Evolutionary conservation across 2,888 invertebrate genomes (phyloP).

Genomic region (Acrocyrtus sp.): DNA sequence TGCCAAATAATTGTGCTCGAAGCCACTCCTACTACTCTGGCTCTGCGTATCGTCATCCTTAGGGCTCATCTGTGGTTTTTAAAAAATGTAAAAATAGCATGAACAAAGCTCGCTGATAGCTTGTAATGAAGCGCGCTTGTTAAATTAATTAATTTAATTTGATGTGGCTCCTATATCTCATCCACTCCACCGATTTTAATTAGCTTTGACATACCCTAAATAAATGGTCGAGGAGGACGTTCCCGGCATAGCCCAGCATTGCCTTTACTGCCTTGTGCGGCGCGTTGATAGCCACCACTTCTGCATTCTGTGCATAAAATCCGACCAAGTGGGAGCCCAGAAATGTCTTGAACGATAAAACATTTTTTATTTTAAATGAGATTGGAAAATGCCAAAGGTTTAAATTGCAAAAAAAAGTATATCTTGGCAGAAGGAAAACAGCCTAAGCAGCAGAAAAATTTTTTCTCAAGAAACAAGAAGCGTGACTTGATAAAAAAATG

Average conservation of each 20-base stretch:
- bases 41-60: slow-evolving; percentile 59
- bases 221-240: slow-evolving; percentile 61
- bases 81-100: neutral
- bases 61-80: slow-evolving; percentile 62
- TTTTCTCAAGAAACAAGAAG: neutral
- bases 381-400: neutral
- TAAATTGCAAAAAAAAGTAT: neutral
- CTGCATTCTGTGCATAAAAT: slow-evolving; percentile 62
- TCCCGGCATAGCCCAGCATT: slow-evolving; percentile 63
- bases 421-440: neutral
- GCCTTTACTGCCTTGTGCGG: slow-evolving; percentile 61
- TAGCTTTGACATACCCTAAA: slow-evolving; percentile 56
- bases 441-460: neutral
- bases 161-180: neutral
- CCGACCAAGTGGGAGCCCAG: slow-evolving; percentile 47
- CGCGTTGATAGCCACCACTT: slow-evolving; percentile 58
- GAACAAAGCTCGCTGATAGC: neutral
- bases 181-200: neutral
- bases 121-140: neutral
- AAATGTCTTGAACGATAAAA: slow-evolving; percentile 41
- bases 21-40: slow-evolving; percentile 54
- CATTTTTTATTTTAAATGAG: neutral
- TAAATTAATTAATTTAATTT: neutral
- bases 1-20: slow-evolving; percentile 56
- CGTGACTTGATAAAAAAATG: too few species aligned